Evolutionary conservation across 2,113 vertebrate species (phyloP).

Genomic region (Pluvialis apricaria): DNA sequence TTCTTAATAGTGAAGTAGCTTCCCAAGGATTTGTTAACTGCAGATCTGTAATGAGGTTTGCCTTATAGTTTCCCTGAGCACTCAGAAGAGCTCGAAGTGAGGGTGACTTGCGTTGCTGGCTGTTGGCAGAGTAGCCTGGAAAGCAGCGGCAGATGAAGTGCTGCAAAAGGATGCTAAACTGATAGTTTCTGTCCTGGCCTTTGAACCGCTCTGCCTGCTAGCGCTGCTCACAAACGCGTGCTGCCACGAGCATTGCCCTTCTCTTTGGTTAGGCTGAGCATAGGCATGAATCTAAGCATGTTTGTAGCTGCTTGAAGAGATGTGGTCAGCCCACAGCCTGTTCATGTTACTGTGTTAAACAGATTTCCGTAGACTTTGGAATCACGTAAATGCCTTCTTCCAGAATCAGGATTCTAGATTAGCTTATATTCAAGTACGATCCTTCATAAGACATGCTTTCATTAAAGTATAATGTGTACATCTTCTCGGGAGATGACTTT

Average conservation of each 20-base stretch:
- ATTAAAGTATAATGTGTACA: background rate
- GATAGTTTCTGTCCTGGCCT: background rate
- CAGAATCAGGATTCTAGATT: background rate
- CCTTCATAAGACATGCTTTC: background rate
- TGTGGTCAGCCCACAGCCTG: background rate
- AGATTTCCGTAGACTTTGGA: background rate
- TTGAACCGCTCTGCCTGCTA: background rate
- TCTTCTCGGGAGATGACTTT: background rate
- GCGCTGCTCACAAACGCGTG: background rate
- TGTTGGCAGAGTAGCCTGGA: background rate
- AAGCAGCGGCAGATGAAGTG: background rate
- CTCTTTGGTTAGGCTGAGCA: background rate
- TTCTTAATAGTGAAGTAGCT: background rate
- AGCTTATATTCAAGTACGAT: background rate
- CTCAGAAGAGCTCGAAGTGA: background rate
- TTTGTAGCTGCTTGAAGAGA: background rate
- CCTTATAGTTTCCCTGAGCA: accelerated
- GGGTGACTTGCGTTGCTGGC: background rate
- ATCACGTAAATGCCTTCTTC: background rate
- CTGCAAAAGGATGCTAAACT: background rate
- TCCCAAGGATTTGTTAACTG: background rate
- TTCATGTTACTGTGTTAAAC: background rate
- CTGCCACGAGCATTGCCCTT: background rate
- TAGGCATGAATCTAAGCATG: background rate
- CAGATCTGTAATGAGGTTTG: background rate